A percentile compares a stretch with the other conserved stretches of the same genome.
Conservation (phyloP, 2,888 invertebrate species). For the Alsophila aescularia region DNA sequence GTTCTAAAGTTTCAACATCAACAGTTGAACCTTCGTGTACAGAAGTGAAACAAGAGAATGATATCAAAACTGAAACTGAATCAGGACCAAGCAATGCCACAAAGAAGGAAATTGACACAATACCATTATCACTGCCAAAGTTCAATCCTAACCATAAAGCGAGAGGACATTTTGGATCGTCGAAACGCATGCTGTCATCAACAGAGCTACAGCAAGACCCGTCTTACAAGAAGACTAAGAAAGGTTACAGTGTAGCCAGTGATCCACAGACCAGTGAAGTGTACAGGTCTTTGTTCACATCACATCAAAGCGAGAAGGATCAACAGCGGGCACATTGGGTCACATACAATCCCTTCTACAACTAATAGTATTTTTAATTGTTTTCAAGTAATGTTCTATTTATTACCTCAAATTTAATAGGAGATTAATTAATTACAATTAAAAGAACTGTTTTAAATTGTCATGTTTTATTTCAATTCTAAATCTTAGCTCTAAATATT, state of each 20-base stretch:
- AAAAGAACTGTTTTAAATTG: constrained; percentile 1
- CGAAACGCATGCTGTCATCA: constrained; percentile 65
- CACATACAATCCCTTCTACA: constrained; percentile 98
- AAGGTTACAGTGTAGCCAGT: constrained; percentile 93
- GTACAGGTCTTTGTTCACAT: constrained; percentile 97
- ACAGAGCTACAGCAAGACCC: constrained; percentile 84
- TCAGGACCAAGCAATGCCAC: constrained; percentile 57
- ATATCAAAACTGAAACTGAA: constrained; percentile 67
- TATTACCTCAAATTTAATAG: neutral
- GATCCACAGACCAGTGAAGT: constrained; percentile 96
- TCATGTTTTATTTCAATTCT: constrained; percentile 28
- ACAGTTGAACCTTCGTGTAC: constrained; percentile 33
- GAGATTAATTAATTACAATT: constrained; percentile 7
- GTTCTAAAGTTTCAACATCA: constrained; percentile 40
- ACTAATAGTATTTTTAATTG: constrained; percentile 69
- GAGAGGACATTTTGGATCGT: constrained; percentile 75
- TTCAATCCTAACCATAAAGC: constrained; percentile 73
- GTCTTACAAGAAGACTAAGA: constrained; percentile 90
- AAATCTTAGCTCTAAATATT: constrained; percentile 47
- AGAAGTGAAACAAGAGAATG: constrained; percentile 51
- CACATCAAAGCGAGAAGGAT: constrained; percentile 93
- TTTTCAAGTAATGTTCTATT: neutral
- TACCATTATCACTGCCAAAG: constrained; percentile 74
- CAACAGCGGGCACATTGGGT: constrained; percentile 98
- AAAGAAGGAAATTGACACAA: constrained; percentile 76